Evolutionary conservation across 2,888 invertebrate species (phyloP).

Genomic region (Saturnia pavonia): DNA sequence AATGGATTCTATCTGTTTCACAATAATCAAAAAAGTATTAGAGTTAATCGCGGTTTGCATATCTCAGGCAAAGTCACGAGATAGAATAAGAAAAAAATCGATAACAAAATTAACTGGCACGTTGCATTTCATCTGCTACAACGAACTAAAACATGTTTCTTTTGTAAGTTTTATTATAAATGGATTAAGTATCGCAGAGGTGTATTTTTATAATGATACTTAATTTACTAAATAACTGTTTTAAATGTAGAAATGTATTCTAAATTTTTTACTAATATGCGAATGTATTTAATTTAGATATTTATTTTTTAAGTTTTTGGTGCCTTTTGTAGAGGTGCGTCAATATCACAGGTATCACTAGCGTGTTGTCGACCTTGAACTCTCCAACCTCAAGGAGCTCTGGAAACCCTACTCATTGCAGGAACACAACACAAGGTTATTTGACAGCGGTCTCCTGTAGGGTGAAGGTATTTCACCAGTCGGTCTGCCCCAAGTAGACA

Average conservation of each 20-base stretch:
- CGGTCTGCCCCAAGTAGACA: too few relatives aligned
- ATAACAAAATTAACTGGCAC: conserved; percentile 9
- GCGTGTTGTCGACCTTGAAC: too few relatives aligned
- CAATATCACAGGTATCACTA: too few relatives aligned
- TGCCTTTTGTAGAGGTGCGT: too few relatives aligned
- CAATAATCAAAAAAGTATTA: background rate
- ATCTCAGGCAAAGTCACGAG: background rate
- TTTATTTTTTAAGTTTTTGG: too few relatives aligned
- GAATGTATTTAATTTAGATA: too few relatives aligned
- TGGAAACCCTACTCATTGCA: too few relatives aligned
- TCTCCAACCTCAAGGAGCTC: too few relatives aligned
- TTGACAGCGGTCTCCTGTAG: too few relatives aligned
- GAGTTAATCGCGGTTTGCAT: conserved; percentile 9
- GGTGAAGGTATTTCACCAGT: too few relatives aligned
- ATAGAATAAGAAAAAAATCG: background rate
- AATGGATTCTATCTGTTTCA: background rate
- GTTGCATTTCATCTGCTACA: conserved; percentile 5
- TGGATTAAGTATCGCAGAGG: conserved; percentile 1
- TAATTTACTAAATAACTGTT: background rate
- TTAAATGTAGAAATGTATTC: background rate
- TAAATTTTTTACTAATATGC: too few relatives aligned
- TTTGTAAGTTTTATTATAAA: conserved; percentile 11
- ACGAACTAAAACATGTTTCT: conserved; percentile 1
- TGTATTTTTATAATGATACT: background rate
- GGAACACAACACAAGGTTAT: too few relatives aligned